Evolutionary conservation across 2,888 invertebrate genomes (phyloP).

Genomic region (Sesia apiformis): DNA sequence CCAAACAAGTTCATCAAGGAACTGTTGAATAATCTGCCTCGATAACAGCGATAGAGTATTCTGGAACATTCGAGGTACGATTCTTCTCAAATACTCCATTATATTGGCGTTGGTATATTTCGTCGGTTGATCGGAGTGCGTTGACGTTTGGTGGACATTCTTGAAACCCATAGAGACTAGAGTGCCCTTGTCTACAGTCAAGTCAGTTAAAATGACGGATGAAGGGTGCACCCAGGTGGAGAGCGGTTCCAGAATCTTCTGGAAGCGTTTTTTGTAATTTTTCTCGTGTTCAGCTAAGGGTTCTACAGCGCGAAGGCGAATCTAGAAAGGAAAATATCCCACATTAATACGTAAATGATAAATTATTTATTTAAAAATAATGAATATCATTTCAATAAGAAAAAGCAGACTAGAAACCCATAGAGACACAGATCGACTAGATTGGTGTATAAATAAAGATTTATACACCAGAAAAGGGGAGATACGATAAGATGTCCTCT

Average conservation of each 20-base stretch:
- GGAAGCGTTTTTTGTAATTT: slow-evolving; percentile 86
- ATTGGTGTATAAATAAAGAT: too few relatives aligned
- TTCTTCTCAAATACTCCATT: slow-evolving; percentile 90
- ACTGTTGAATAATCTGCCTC: slow-evolving; percentile 91
- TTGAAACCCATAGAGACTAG: slow-evolving; percentile 86
- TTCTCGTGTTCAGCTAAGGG: slow-evolving; percentile 85
- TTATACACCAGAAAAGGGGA: too few relatives aligned
- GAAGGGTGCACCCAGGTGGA: slow-evolving; percentile 85
- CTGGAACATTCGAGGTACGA: slow-evolving; percentile 93
- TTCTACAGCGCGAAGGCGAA: slow-evolving; percentile 88
- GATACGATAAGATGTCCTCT: too few relatives aligned
- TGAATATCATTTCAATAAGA: too few relatives aligned
- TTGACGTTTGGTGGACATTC: slow-evolving; percentile 80
- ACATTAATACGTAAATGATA: too few relatives aligned
- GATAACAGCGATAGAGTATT: slow-evolving; percentile 88
- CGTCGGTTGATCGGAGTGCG: slow-evolving; percentile 54
- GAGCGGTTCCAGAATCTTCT: slow-evolving; percentile 87
- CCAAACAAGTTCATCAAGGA: slow-evolving; percentile 92
- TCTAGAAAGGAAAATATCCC: slow-evolving; percentile 29
- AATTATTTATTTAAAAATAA: too few relatives aligned
- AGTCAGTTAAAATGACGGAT: slow-evolving; percentile 85
- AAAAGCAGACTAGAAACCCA: too few relatives aligned
- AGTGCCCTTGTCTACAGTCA: slow-evolving; percentile 63
- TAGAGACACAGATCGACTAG: too few relatives aligned
- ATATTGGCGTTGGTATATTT: slow-evolving; percentile 82